A percentile compares a stretch with the other conserved stretches of the same genome.
phyloP scores from a whole-genome alignment of 2,888 invertebrate genomes.

The Harpalus rubripes region DNA sequence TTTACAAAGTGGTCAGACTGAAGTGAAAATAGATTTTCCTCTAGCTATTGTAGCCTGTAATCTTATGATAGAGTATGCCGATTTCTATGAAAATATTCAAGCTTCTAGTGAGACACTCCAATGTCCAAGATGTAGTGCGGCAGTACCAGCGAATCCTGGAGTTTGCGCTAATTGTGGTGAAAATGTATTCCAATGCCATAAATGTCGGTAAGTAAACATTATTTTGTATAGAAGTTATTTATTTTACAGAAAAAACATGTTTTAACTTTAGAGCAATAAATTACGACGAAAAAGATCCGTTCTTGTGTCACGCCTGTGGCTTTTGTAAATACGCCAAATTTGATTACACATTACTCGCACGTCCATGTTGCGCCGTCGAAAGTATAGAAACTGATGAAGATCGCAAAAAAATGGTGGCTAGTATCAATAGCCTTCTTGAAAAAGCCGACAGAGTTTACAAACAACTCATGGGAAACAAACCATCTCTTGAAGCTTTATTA shows the following conservation, averaged over 20 bases:
- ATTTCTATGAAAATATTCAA: slow-evolving; percentile 97
- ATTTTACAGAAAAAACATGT: not conserved
- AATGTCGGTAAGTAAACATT: slow-evolving; percentile 85
- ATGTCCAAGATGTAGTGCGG: slow-evolving; percentile 97
- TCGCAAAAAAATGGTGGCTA: slow-evolving; percentile 94
- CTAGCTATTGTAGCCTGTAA: slow-evolving; percentile 98
- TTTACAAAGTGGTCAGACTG: slow-evolving; percentile 94
- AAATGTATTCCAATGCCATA: slow-evolving; percentile 99
- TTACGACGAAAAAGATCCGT: slow-evolving; percentile 99
- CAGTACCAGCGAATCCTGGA: slow-evolving; percentile 98
- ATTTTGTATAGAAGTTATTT: not conserved
- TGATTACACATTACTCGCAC: slow-evolving; percentile 94
- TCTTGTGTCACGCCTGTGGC: slow-evolving; percentile 98
- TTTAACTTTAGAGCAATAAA: slow-evolving; percentile 89
- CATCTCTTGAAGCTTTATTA: slow-evolving; percentile 90
- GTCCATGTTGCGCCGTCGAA: slow-evolving; percentile 97
- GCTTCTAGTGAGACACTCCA: slow-evolving; percentile 96
- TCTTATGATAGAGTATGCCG: slow-evolving; percentile 98
- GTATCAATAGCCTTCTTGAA: slow-evolving; percentile 93
- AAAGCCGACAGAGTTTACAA: slow-evolving; percentile 97
- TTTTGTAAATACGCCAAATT: slow-evolving; percentile 99
- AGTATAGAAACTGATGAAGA: slow-evolving; percentile 98
- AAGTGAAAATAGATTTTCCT: slow-evolving; percentile 97
- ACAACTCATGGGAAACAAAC: slow-evolving; percentile 93
- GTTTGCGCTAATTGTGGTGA: slow-evolving; percentile 98